Evolutionary conservation across 1,140 invertebrate genomes (phyloP).

Genomic region (Macrobrachium rosenbergii): DNA sequence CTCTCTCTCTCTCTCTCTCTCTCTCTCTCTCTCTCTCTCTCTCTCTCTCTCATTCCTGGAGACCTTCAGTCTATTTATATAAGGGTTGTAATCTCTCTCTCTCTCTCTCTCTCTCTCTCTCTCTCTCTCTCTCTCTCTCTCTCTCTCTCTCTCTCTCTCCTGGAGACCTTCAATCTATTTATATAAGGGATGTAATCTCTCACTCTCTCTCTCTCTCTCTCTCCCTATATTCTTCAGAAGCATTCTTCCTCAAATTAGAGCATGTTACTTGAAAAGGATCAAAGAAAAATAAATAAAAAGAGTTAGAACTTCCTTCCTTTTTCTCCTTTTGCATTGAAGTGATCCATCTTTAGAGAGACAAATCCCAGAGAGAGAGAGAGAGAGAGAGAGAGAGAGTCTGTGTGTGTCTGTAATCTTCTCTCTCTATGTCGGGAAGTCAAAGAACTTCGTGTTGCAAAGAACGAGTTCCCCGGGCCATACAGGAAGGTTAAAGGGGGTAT

Average conservation of each 20-base stretch:
- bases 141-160: neutral
- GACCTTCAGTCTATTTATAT: neutral
- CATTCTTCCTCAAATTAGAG: neutral
- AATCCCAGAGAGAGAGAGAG: too few relatives aligned
- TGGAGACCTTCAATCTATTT: neutral
- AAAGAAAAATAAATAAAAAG: too few relatives aligned
- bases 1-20: conserved; percentile 28
- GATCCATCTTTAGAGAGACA: too few relatives aligned
- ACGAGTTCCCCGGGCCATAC: too few relatives aligned
- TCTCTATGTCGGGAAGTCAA: too few relatives aligned
- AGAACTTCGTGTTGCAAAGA: too few relatives aligned
- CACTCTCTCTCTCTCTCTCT: conserved; percentile 12
- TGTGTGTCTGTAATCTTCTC: too few relatives aligned
- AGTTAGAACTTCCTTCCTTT: too few relatives aligned
- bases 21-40: conserved; percentile 16
- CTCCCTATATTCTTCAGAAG: neutral
- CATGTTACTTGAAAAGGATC: neutral
- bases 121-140: conserved; percentile 25
- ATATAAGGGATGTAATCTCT: neutral
- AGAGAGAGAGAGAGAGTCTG: too few relatives aligned
- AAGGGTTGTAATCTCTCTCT: conserved; percentile 12
- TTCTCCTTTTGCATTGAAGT: too few relatives aligned
- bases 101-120: conserved; percentile 33
- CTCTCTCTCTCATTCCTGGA: neutral
- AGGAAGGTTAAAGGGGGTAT: too few relatives aligned